Conservation (phyloP, 2,888 invertebrate genomes). For the Synergus itoensis region DNA sequence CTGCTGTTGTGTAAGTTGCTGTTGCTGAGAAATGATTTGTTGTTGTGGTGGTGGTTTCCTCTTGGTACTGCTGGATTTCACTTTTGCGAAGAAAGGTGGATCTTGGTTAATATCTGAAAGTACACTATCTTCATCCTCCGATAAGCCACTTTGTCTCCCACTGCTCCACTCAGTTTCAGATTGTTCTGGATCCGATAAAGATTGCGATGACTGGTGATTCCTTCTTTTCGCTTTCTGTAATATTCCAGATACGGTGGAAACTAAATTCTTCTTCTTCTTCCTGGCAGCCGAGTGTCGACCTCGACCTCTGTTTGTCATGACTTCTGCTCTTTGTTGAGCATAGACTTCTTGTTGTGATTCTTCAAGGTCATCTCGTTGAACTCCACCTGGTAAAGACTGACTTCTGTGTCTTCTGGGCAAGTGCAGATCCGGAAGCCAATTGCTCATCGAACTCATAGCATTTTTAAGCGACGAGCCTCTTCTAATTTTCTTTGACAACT, state of each 20-base stretch:
- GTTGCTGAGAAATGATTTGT: constrained; percentile 55
- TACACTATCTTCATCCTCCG: constrained; percentile 86
- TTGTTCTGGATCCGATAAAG: constrained; percentile 87
- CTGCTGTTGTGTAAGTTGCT: constrained; percentile 51
- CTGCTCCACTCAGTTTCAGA: constrained; percentile 88
- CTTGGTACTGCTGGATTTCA: constrained; percentile 78
- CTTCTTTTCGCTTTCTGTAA: constrained; percentile 90
- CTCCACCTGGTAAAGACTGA: constrained; percentile 88
- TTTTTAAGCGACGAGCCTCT: constrained; percentile 86
- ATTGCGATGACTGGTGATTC: constrained; percentile 81
- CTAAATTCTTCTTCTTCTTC: constrained; percentile 89
- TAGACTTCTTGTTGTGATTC: constrained; percentile 63
- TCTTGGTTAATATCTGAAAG: constrained; percentile 86
- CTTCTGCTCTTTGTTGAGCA: constrained; percentile 64
- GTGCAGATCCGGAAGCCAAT: constrained; percentile 90
- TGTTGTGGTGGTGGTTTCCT: constrained; percentile 61
- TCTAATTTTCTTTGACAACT: constrained; percentile 84
- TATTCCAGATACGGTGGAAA: constrained; percentile 91
- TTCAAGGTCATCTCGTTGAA: constrained; percentile 80
- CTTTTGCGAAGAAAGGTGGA: constrained; percentile 83
- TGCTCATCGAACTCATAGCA: constrained; percentile 89
- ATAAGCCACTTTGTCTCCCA: constrained; percentile 84
- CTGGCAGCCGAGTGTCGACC: constrained; percentile 69
- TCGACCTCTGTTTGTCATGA: constrained; percentile 57
- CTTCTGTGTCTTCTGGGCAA: constrained; percentile 89